Evolutionary conservation across 2,113 vertebrate genomes (phyloP), one percentile per base, ranked within the genome.

Genomic region (Danio rerio): DNA sequence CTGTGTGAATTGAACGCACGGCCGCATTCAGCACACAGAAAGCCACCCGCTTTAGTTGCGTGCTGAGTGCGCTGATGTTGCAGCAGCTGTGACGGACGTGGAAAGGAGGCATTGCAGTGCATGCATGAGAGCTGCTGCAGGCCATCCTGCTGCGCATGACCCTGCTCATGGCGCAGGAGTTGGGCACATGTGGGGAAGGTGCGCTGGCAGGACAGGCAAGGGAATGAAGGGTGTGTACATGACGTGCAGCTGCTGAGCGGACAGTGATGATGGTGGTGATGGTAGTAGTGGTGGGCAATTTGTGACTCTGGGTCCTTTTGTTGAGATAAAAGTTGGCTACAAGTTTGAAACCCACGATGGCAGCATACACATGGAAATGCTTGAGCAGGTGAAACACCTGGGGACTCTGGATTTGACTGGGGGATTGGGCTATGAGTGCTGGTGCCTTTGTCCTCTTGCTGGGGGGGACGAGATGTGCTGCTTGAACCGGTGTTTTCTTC

Each of bases 1-100:
- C 94, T 94, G 87, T 94, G 94, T 0, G 93, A 95, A 89, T 94
- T 92, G 83, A 95, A 94, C 18, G 92, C 86, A 20, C 94, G 86
- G n/a, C 94, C 94, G 1, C 94, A 95, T 83, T 94, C 92, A 0
- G 91, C 88, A 87, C 94, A 95, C 56, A 94, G 85, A 86, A 94
- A 95, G 65, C 94, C 93, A 0, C 89, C 58, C 0, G 86, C 63
- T 80, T 94, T 93, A 62, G 91, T 85, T 7, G 90, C 81, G 1
- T 94, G 94, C 82, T 92, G 91, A 0, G 90, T 73, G 20, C 91
- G 93, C 89, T 94, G 94, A 85, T 95, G 94, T 87, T 94, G 94
- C 82, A 95, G 92, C 66, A 94, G 71, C 89, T 95, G 93, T 0
- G 92, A 94, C 0, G 93, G 94, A 10, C 92, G 86, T 18, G 91